Evolutionary conservation across 2,113 vertebrate species (phyloP).

Genomic region (Vombatus ursinus): DNA sequence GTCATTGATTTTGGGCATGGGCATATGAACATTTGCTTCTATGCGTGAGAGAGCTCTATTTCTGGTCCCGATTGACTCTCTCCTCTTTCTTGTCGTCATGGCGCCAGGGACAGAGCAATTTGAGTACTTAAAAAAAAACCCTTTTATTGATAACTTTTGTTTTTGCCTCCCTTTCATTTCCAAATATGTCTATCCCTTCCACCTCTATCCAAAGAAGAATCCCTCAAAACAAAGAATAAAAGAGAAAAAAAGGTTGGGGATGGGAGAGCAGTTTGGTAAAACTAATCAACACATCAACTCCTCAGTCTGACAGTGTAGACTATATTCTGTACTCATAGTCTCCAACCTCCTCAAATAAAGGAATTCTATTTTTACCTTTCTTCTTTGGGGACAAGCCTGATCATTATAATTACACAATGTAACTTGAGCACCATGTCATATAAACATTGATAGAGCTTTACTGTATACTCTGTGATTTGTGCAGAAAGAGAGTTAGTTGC

Average conservation of each 20-base stretch:
- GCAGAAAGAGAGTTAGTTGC: neutral
- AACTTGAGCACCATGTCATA: neutral
- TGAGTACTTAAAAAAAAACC: neutral
- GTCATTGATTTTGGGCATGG: neutral
- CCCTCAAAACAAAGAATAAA: neutral
- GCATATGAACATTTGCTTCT: neutral
- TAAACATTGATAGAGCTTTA: neutral
- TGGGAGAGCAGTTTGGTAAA: neutral
- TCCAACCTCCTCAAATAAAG: neutral
- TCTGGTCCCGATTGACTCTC: neutral
- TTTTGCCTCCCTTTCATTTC: neutral
- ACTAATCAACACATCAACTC: neutral
- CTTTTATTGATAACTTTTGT: neutral
- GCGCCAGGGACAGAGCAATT: neutral
- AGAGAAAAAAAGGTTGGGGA: neutral
- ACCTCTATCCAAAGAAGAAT: neutral
- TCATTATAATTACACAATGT: neutral
- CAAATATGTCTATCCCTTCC: neutral
- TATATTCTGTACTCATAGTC: neutral
- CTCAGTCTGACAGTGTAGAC: neutral
- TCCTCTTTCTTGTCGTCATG: neutral
- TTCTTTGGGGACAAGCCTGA: neutral
- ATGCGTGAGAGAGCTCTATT: neutral
- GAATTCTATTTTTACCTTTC: neutral
- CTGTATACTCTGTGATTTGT: neutral